phyloP scores from a whole-genome alignment of 2,797 vertebrate genomes.

The Urosaurus nigricauda region DNA sequence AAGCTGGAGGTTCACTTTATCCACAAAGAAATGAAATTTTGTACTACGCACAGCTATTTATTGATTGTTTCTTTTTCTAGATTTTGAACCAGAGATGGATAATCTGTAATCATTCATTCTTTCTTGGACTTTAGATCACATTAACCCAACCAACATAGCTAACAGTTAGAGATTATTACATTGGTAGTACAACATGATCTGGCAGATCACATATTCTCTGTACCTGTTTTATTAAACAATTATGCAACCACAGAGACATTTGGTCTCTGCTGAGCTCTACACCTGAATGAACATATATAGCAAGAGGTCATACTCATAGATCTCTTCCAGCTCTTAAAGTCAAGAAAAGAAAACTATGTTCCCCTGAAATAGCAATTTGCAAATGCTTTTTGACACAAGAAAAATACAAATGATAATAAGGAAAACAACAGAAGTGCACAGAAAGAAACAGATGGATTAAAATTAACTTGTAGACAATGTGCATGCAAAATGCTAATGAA shows the following conservation, averaged over 20 bases:
- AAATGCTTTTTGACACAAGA: constrained; percentile 22
- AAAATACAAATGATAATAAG: constrained; percentile 44
- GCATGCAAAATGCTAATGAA: constrained; percentile 55
- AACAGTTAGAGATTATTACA: neutral
- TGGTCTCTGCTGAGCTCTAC: neutral
- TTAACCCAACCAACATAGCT: neutral
- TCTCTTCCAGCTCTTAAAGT: neutral
- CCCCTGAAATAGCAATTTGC: neutral
- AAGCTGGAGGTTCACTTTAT: neutral
- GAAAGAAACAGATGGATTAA: constrained; percentile 55
- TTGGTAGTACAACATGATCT: neutral
- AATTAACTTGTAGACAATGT: constrained; percentile 58
- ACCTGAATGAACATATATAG: neutral
- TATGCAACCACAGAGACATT: constrained; percentile 2
- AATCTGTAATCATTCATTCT: neutral
- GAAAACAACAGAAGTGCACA: constrained; percentile 39
- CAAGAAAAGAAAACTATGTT: no score
- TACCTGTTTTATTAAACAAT: neutral
- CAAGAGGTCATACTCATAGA: neutral
- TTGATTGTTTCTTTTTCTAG: no score
- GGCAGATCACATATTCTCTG: neutral
- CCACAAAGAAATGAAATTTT: neutral
- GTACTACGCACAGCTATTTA: neutral
- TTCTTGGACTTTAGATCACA: neutral
- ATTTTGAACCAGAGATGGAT: neutral